These are phyloP conservation scores for Hylia prasina DNA, from an alignment of 2,113 vertebrate species.

Conservation along the genomic window DNA sequence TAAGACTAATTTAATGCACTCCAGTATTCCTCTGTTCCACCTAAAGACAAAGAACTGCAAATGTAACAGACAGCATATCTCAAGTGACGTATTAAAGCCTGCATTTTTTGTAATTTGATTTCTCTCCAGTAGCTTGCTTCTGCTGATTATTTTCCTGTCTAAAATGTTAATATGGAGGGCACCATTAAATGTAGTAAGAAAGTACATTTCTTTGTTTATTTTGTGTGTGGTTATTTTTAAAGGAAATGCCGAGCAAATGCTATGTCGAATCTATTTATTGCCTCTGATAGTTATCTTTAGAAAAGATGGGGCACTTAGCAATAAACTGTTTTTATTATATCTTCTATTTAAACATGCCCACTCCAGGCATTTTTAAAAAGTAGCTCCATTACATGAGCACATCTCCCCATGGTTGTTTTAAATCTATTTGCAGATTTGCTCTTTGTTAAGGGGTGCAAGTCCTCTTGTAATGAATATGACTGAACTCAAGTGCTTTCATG, in stretches of 20 bases:
- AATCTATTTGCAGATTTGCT: slow-evolving; percentile 48
- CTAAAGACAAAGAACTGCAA: slow-evolving; percentile 30
- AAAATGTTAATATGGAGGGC: neutral
- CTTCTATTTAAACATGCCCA: slow-evolving; percentile 19
- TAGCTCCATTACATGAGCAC: slow-evolving; percentile 11
- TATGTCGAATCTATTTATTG: neutral
- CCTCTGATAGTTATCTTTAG: slow-evolving; percentile 9
- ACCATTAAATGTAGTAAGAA: neutral
- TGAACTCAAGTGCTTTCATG: slow-evolving; percentile 41
- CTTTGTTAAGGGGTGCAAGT: slow-evolving; percentile 31
- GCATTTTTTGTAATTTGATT: slow-evolving; percentile 38
- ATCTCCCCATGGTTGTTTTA: slow-evolving; percentile 31
- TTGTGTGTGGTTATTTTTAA: slow-evolving; percentile 42
- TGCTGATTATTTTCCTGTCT: slow-evolving; percentile 27
- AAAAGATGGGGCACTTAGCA: neutral
- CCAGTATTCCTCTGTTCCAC: slow-evolving; percentile 23
- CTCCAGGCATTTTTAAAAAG: slow-evolving; percentile 20
- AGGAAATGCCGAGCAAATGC: slow-evolving; percentile 10
- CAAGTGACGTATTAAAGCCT: neutral
- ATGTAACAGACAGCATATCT: neutral
- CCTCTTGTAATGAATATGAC: slow-evolving; percentile 42
- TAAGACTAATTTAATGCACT: slow-evolving; percentile 30
- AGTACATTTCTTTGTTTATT: slow-evolving; percentile 30
- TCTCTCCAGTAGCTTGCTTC: slow-evolving; percentile 8
- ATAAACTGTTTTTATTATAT: neutral